phyloP scores from a whole-genome alignment of 1,140 invertebrate genomes.

The Drosophila rufa region DNA sequence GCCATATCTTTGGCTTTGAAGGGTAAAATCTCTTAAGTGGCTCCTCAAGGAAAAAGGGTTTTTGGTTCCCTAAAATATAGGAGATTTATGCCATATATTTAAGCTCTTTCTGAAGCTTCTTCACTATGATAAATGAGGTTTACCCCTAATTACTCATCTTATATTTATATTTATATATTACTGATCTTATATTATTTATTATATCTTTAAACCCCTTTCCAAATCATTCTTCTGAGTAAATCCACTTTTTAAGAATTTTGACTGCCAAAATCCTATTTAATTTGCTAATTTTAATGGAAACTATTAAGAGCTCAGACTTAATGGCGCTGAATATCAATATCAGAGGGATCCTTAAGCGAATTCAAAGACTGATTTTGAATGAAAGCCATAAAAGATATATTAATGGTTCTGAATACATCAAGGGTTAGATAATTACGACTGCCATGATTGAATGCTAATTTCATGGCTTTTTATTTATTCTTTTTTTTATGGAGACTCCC shows the following conservation, averaged over 20 bases:
- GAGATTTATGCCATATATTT: too few relatives aligned
- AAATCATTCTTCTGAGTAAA: background rate
- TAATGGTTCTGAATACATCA: conserved; percentile 10
- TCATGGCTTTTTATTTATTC: conserved; percentile 9
- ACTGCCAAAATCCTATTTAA: background rate
- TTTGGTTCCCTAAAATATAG: too few relatives aligned
- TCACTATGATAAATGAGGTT: too few relatives aligned
- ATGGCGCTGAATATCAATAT: background rate
- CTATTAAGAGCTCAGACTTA: background rate
- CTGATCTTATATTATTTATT: too few relatives aligned
- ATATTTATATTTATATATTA: too few relatives aligned
- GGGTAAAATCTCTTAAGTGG: conserved; percentile 10
- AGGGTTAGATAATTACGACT: conserved; percentile 17
- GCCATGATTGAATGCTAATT: conserved; percentile 41
- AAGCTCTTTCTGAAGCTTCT: too few relatives aligned
- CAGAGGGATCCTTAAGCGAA: background rate
- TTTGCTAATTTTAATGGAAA: background rate
- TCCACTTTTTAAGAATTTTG: background rate
- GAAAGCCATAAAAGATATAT: conserved; percentile 9
- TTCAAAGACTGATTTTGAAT: background rate
- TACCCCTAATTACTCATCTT: too few relatives aligned
- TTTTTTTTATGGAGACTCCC: background rate
- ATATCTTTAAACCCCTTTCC: too few relatives aligned
- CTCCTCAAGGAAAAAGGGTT: background rate
- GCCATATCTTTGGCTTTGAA: conserved; percentile 30